A percentile compares a stretch with the other conserved stretches of the same genome.
Evolutionary conservation across 2,797 vertebrate species (phyloP).

Genomic region (Tauraco hartlaubi): DNA sequence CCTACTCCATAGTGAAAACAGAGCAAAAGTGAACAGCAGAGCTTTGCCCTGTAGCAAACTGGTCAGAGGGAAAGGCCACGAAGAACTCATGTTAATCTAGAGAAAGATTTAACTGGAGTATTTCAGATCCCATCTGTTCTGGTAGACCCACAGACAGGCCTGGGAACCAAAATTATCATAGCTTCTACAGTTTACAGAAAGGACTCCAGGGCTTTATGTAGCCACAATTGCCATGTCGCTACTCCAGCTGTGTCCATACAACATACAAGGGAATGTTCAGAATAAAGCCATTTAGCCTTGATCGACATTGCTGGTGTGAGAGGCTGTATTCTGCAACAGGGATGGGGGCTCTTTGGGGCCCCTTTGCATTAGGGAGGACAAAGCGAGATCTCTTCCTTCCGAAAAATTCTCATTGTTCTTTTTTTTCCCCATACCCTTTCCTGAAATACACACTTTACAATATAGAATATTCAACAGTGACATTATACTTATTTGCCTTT

Average conservation of each 20-base stretch:
- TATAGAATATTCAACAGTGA: not conserved
- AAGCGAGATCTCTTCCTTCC: not conserved
- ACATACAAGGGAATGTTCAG: not conserved
- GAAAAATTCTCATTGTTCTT: not conserved
- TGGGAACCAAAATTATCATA: not conserved
- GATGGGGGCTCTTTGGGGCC: not conserved
- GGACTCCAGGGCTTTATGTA: not conserved
- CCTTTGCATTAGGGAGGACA: not conserved
- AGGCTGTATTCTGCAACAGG: not conserved
- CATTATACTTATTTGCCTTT: not conserved
- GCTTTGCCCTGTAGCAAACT: not conserved
- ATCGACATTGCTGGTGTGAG: not conserved
- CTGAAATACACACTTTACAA: not conserved
- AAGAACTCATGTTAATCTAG: not conserved
- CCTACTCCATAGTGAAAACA: not conserved
- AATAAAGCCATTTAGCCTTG: not conserved
- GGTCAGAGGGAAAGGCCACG: not conserved
- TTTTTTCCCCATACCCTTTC: not conserved
- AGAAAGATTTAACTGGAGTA: not conserved
- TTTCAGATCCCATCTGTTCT: not conserved
- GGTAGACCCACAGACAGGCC: not conserved
- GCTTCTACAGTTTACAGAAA: not conserved
- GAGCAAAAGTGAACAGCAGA: not conserved
- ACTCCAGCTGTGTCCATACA: not conserved
- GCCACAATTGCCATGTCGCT: rapidly evolving